Conservation (phyloP, 2,113 vertebrate genomes). For the Grammatotria lemairii region DNA sequence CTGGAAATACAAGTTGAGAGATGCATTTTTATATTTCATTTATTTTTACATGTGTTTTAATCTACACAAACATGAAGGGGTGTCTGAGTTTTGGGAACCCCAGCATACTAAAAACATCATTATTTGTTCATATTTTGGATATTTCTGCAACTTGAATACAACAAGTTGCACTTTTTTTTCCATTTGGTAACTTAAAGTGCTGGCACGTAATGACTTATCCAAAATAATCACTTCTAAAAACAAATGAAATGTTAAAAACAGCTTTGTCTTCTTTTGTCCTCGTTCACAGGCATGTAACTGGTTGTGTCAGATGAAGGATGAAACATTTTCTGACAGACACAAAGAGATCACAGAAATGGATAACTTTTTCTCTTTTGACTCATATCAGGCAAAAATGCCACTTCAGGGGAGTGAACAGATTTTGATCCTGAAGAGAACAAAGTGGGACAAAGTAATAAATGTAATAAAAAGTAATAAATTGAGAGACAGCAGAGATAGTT, state of each 20-base stretch:
- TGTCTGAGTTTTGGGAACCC: neutral
- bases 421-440: neutral
- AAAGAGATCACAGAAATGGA: neutral
- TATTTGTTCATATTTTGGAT: neutral
- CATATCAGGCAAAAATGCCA: neutral
- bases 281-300: neutral
- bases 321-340: neutral
- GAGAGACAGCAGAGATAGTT: neutral
- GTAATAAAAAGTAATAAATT: too few species aligned
- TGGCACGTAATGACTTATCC: neutral
- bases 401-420: neutral
- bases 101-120: neutral
- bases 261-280: neutral
- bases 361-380: neutral
- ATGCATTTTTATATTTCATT: neutral
- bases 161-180: neutral
- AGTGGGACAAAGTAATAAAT: neutral
- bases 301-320: neutral
- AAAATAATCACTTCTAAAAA: neutral
- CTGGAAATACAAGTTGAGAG: neutral
- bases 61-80: neutral
- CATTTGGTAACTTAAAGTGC: neutral
- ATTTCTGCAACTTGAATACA: neutral
- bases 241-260: neutral
- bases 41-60: neutral